Percentiles rank a stretch among this genome's conserved stretches.
Evolutionary conservation across 2,113 vertebrate species (phyloP).

Genomic region (Sebastes fasciatus): DNA sequence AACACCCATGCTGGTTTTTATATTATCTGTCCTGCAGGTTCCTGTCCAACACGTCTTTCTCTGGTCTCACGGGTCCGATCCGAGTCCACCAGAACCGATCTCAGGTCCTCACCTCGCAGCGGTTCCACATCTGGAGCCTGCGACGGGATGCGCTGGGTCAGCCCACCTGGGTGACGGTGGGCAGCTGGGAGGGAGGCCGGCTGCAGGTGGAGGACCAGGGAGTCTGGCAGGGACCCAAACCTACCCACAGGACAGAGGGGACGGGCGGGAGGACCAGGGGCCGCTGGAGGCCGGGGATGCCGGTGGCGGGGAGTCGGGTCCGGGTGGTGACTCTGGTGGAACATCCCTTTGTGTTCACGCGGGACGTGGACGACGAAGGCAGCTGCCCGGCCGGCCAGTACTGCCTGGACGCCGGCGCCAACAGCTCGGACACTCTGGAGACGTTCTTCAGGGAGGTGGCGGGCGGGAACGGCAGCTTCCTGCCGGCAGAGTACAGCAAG

Average conservation of each 20-base stretch:
- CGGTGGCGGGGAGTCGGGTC: slow-evolving; percentile 73
- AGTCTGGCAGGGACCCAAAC: slow-evolving; percentile 66
- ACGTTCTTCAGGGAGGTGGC: slow-evolving; percentile 83
- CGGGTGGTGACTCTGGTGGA: slow-evolving; percentile 93
- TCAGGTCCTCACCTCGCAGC: slow-evolving; percentile 80
- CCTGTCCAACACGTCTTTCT: slow-evolving; percentile 89
- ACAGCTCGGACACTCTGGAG: slow-evolving; percentile 84
- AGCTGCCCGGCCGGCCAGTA: slow-evolving; percentile 90
- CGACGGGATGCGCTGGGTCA: slow-evolving; percentile 83
- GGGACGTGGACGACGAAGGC: slow-evolving; percentile 90
- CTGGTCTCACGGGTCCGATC: slow-evolving; percentile 85
- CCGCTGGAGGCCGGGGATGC: slow-evolving; percentile 67
- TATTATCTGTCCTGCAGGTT: slow-evolving; percentile 81
- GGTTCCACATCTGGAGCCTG: slow-evolving; percentile 90
- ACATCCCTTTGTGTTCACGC: slow-evolving; percentile 92
- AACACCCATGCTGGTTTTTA: neutral
- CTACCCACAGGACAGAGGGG: slow-evolving; percentile 50
- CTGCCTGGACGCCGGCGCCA: slow-evolving; percentile 90
- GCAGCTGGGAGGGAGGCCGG: slow-evolving; percentile 84
- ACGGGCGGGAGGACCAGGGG: slow-evolving; percentile 37
- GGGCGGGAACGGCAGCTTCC: slow-evolving; percentile 76
- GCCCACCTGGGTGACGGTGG: slow-evolving; percentile 92
- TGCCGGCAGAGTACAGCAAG: slow-evolving; percentile 79
- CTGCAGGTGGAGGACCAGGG: slow-evolving; percentile 87
- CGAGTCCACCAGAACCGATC: slow-evolving; percentile 73